Base-by-base conservation (phyloP, 2,113 vertebrate species). In the Serinus canaria region DNA sequence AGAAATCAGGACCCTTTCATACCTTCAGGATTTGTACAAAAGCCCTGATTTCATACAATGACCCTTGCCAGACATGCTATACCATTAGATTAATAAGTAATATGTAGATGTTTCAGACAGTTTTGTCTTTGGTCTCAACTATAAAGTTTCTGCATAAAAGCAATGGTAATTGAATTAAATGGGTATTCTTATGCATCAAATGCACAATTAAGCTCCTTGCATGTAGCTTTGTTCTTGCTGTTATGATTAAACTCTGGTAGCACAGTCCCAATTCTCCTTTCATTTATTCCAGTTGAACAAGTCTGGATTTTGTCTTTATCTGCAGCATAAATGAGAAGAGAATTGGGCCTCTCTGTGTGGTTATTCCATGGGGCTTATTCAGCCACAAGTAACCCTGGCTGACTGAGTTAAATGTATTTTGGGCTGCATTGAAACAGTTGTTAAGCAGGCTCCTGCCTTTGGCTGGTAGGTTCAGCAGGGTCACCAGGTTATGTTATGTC, bases 81-180 rank as follows among this genome's bases (percentile, higher is more conserved):
- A 11, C 47, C 35, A 17, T 80, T 39, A 22, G 46, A 47, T 86
- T 77, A 83, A 44, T 49, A 64, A 66, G 63, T 63, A 47, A 70
- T 90, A 31, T 63, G 68, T 59, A 90, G 76, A 56, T 67, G 60
- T 63, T 92, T 80, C 50, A 92, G 68, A 47, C 60, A 89, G 56
- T 75, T 94, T 83, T 95, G 79, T 93, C 56, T 83, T 86, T 78
- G 60, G 55, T 83, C 33, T 83, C 52, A 77, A 11, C 83, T 92
- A 60, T 14, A 80, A 87, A 93, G 67, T 70, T 83, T 76, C 79
- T 76, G 67, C 70, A 81, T 86, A 90, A 93, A 94, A 96, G 88
- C 83, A 83, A 72, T 59, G 76, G 41, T 90, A 94, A 96, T 94
- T 96, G 78, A 95, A 96, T 94, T 91, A 95, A 96, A 90, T 80